Evolutionary conservation across 2,888 invertebrate species (phyloP).

Genomic region (Andrena praecox): DNA sequence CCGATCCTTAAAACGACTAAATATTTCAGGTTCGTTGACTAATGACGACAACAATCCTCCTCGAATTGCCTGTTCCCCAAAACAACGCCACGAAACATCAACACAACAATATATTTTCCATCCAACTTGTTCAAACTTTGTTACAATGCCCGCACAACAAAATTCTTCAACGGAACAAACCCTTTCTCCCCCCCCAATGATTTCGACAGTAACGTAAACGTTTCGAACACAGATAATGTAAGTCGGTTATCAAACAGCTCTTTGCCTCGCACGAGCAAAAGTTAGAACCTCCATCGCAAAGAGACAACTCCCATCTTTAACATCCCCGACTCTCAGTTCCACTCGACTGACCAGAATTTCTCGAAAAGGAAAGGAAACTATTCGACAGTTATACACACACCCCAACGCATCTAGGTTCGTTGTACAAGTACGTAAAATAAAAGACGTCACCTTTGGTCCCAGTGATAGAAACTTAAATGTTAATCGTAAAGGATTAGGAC

Average conservation of each 20-base stretch:
- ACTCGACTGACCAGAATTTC: constrained; percentile 72
- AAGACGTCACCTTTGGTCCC: constrained; percentile 82
- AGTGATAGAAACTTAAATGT: constrained; percentile 80
- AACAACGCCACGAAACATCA: constrained; percentile 25
- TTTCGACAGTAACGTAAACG: constrained; percentile 14
- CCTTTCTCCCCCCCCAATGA: too few species aligned
- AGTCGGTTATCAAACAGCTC: constrained; percentile 9
- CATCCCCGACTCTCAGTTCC: constrained; percentile 20
- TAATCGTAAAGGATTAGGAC: constrained; percentile 77
- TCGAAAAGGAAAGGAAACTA: constrained; percentile 49
- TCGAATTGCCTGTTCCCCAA: background rate
- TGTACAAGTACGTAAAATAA: constrained; percentile 76
- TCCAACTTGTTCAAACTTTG: background rate
- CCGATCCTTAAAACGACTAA: constrained; percentile 16
- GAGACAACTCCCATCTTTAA: constrained; percentile 5
- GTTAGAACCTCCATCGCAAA: background rate
- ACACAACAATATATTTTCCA: constrained; percentile 17
- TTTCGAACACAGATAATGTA: background rate
- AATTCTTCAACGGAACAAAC: constrained; percentile 7
- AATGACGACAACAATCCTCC: constrained; percentile 8
- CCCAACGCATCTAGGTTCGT: constrained; percentile 70
- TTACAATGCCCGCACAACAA: constrained; percentile 9
- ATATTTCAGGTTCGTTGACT: constrained; percentile 29
- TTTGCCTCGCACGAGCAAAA: constrained; percentile 17
- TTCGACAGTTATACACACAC: constrained; percentile 46